Evolutionary conservation across 2,797 vertebrate genomes (phyloP), one percentile per base, ranked within the genome.

Genomic region (Potorous gilbertii): DNA sequence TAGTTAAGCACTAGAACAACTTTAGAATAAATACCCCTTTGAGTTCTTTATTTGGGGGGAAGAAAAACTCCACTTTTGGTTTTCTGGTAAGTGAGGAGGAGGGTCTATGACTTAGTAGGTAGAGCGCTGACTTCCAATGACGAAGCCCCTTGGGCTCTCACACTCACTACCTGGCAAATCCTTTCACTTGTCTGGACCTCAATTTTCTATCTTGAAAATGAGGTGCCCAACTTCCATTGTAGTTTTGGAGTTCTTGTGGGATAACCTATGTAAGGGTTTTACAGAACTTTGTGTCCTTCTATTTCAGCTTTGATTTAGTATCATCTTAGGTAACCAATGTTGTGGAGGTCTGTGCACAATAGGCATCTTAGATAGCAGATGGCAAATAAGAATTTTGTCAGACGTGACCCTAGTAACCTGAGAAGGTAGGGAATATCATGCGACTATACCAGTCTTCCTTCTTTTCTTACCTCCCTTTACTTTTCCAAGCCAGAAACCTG

Each of bases 91-190:
- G 40, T 50, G 40, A 87, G 24, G 24, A 50, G 28, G 5, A 91
- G 4, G 1, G 1, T 56, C 0, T n/a, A 24, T 11, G 54, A 1
- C 0, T n/a, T 5, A 1, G 2, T 1, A 0, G 8, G 4, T 12
- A 4, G 0, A 2, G 4, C 0, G 0, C 0, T 4, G 28, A 87
- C 40, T 87, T 46, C 0, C 2, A 54, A 50, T 52, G 90, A 34
- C 21, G 54, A 74, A 27, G 40, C 40, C 74, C 1, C 40, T 46
- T 87, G 21, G 40, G 40, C 40, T 87, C 24, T 50, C 2, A 3
- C 50, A 52, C 28, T 57, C 4, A 59, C 40, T 50, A 54, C 27
- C 31, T 12, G n/a, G 21, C 11, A 91, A 40, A n/a, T 91, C 40
- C 27, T 10, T 91, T 12, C 46, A n/a, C 27, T 1, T 66, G 31